phyloP scores from a whole-genome alignment of 2,888 invertebrate species.

The Pelosia muscerda region DNA sequence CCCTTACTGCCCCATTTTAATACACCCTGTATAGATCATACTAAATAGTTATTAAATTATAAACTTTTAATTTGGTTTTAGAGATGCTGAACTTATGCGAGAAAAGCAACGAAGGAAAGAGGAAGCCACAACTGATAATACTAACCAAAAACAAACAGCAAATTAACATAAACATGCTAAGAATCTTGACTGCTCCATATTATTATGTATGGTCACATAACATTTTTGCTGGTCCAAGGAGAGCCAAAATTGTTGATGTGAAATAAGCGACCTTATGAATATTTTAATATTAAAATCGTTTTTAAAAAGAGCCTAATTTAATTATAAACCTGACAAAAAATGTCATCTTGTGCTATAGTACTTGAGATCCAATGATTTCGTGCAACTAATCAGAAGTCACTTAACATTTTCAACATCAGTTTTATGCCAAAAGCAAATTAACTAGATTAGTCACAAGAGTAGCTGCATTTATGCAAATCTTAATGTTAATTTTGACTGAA shows the following conservation, averaged over 20 bases:
- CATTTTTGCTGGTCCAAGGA: slow-evolving; percentile 62
- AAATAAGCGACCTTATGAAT: slow-evolving; percentile 68
- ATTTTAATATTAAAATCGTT: slow-evolving; percentile 62
- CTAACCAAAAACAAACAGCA: slow-evolving; percentile 72
- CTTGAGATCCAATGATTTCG: slow-evolving; percentile 44
- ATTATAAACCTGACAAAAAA: slow-evolving; percentile 55
- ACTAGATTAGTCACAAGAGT: slow-evolving; percentile 59
- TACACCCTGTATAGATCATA: too few relatives aligned
- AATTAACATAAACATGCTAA: slow-evolving; percentile 59
- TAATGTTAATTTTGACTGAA: slow-evolving; percentile 77
- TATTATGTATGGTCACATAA: slow-evolving; percentile 63
- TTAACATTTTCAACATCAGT: slow-evolving; percentile 6
- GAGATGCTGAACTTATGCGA: slow-evolving; percentile 96
- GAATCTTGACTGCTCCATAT: slow-evolving; percentile 57
- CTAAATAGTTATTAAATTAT: too few relatives aligned
- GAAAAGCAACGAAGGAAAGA: slow-evolving; percentile 94
- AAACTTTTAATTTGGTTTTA: slow-evolving; percentile 69
- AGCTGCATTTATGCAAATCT: slow-evolving; percentile 76
- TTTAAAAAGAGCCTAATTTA: slow-evolving; percentile 68
- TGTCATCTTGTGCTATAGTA: slow-evolving; percentile 58
- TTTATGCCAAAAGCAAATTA: slow-evolving; percentile 36
- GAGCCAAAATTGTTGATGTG: slow-evolving; percentile 69
- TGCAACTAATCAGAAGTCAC: slow-evolving; percentile 61
- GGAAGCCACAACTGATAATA: slow-evolving; percentile 62
- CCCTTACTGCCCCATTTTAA: too few relatives aligned